phyloP scores from a whole-genome alignment of 2,113 vertebrate species.

The Orcinus orca region DNA sequence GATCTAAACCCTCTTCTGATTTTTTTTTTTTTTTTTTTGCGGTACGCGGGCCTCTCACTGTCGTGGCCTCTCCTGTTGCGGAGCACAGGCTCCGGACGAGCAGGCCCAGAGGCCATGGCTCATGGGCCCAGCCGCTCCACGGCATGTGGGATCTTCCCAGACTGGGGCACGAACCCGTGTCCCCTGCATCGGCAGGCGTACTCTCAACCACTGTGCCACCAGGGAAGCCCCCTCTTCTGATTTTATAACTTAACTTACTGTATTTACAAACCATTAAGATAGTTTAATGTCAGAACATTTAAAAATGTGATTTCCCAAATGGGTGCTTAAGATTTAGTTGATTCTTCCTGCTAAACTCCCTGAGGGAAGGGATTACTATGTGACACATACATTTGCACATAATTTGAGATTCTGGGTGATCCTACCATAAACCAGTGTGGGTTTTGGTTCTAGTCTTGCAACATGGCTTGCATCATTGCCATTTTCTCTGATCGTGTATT shows the following conservation, averaged over 20 bases:
- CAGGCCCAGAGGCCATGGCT: no score
- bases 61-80: no score
- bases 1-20: background rate
- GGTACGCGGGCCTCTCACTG: no score
- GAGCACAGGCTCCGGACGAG: no score
- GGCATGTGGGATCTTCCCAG: no score
- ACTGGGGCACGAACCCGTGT: no score
- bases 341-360: background rate
- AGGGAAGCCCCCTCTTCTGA: background rate
- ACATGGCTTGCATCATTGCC: background rate
- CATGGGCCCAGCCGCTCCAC: no score
- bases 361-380: background rate
- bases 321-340: background rate
- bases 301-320: background rate
- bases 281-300: background rate
- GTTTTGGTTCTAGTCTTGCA: background rate
- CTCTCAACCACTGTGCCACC: no score
- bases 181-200: no score
- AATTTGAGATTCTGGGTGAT: background rate
- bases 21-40: background rate
- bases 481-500: background rate
- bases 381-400: background rate
- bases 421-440: background rate
- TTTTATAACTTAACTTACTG: background rate
- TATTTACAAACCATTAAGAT: background rate